Percentiles rank a stretch among this genome's conserved stretches.
These are phyloP conservation scores for Eremophila alpestris DNA, from an alignment of 2,797 vertebrate genomes.

Conservation along the genomic window DNA sequence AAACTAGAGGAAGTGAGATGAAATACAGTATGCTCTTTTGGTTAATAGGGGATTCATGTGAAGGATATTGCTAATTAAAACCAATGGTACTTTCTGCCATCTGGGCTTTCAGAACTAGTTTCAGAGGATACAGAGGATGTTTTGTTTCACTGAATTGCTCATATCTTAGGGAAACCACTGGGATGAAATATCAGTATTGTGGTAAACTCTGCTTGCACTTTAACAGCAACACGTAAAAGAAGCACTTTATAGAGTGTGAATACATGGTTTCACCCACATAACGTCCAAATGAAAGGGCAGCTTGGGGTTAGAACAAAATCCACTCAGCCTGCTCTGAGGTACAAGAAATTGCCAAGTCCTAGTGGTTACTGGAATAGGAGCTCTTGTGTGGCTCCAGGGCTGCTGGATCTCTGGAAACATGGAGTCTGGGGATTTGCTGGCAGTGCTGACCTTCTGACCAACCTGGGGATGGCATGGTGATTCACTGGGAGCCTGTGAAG, in stretches of 20 bases:
- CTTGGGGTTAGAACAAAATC: slow-evolving; percentile 18
- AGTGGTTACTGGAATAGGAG: neutral
- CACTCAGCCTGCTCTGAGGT: neutral
- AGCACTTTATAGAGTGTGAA: neutral
- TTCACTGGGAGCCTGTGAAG: neutral
- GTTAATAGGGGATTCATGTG: slow-evolving; percentile 20
- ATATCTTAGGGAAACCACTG: neutral
- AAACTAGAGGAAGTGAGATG: slow-evolving; percentile 44
- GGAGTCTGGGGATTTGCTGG: neutral
- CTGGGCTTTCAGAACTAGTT: slow-evolving; percentile 33
- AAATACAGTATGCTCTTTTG: neutral
- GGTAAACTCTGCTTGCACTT: neutral
- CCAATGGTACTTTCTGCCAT: slow-evolving; percentile 24
- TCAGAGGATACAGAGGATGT: slow-evolving; percentile 13
- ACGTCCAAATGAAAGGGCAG: neutral
- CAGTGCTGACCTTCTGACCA: neutral
- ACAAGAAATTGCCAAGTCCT: neutral
- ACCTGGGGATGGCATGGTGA: neutral
- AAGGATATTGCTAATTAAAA: slow-evolving; percentile 51
- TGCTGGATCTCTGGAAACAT: neutral
- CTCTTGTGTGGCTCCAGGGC: neutral
- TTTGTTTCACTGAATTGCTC: slow-evolving; percentile 18
- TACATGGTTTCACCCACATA: neutral
- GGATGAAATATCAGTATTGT: slow-evolving; percentile 14
- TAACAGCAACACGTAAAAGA: neutral